Conservation (phyloP, 2,797 vertebrate genomes). For the Psittacula derbiana region DNA sequence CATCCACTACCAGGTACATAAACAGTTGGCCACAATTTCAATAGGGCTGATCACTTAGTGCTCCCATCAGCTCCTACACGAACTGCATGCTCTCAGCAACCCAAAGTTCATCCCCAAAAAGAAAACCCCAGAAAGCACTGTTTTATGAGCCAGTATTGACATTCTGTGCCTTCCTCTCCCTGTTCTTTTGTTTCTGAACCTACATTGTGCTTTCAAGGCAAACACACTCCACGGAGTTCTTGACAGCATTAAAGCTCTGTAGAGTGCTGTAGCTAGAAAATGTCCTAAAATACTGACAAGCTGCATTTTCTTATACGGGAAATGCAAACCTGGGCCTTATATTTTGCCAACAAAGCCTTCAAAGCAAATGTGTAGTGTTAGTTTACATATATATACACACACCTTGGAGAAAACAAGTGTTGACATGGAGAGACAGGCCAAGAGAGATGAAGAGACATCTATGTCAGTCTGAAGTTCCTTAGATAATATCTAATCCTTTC, state of each 20-base stretch:
- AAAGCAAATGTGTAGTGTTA: not conserved
- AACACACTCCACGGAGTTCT: not conserved
- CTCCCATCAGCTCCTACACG: not conserved
- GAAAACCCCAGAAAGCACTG: rapidly evolving
- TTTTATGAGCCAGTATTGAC: not conserved
- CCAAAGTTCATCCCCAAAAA: not conserved
- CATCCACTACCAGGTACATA: not conserved
- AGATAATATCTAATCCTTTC: not conserved
- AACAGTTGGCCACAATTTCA: not conserved
- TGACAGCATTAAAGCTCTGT: not conserved
- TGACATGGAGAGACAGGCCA: not conserved
- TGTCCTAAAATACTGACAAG: not conserved
- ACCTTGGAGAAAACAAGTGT: not conserved
- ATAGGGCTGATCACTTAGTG: not conserved
- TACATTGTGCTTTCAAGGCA: not conserved
- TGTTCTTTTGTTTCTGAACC: not conserved
- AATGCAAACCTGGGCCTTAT: not conserved
- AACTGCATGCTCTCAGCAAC: not conserved
- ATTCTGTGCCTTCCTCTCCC: not conserved
- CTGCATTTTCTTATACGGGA: not conserved
- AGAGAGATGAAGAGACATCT: not conserved
- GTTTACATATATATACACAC: not conserved
- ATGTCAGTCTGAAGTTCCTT: not conserved
- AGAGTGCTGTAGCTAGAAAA: not conserved
- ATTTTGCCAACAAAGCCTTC: not conserved